Conservation (phyloP, 1,140 invertebrate genomes). For the Lordiphosa collinella region DNA sequence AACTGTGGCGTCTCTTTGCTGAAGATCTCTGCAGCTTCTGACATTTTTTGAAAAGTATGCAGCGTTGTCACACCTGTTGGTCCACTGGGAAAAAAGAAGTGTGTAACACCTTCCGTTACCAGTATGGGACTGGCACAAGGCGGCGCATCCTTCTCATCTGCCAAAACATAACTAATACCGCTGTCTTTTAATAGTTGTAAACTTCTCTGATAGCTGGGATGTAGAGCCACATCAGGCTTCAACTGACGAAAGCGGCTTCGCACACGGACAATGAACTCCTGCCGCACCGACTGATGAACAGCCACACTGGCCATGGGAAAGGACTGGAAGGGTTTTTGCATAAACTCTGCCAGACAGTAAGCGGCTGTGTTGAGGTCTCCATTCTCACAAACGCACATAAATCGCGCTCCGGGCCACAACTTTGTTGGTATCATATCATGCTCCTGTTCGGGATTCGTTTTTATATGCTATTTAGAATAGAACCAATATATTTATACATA, state of each 20-base stretch:
- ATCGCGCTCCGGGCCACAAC: conserved; percentile 38
- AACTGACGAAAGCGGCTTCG: conserved; percentile 43
- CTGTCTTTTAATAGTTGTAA: conserved; percentile 18
- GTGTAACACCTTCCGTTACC: conserved; percentile 35
- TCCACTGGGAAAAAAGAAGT: conserved; percentile 42
- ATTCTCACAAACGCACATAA: conserved; percentile 39
- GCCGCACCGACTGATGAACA: conserved; percentile 32
- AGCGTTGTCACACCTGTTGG: conserved; percentile 41
- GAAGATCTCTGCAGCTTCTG: conserved; percentile 13
- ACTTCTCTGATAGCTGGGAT: conserved; percentile 38
- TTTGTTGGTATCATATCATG: conserved; percentile 10
- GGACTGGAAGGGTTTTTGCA: conserved; percentile 54
- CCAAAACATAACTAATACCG: conserved; percentile 34
- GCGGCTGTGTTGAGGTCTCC: conserved; percentile 46
- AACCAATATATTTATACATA: conserved; percentile 3
- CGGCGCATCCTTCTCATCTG: conserved; percentile 35
- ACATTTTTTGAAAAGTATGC: conserved; percentile 23
- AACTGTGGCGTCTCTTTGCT: conserved; percentile 24
- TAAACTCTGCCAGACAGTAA: conserved; percentile 33
- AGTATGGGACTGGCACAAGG: conserved; percentile 50
- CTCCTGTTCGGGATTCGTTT: neutral
- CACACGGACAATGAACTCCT: conserved; percentile 45
- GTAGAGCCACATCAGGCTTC: conserved; percentile 46
- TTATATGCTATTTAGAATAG: neutral
- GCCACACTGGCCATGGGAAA: conserved; percentile 46